Evolutionary conservation across 2,888 invertebrate species (phyloP).

Genomic region (Oegoconia quadripuncta): DNA sequence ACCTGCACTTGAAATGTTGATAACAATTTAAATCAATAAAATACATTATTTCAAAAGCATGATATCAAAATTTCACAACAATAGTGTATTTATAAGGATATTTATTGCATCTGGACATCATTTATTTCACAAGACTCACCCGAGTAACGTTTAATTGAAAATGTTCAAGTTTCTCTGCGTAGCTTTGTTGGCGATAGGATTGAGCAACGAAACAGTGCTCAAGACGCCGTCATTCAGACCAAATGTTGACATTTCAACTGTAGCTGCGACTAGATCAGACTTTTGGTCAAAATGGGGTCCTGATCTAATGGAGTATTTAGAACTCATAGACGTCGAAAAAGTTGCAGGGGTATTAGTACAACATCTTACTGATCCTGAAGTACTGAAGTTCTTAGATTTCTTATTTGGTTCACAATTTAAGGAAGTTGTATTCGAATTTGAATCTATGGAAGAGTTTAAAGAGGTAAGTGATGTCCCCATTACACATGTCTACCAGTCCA

Average conservation of each 20-base stretch:
- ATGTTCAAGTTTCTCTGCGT: conserved; percentile 18
- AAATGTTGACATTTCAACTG: neutral
- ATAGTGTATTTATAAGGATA: neutral
- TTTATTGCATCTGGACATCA: neutral
- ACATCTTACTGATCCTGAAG: conserved; percentile 36
- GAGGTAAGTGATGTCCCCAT: conserved; percentile 29
- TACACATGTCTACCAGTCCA: neutral
- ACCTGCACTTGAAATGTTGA: no score
- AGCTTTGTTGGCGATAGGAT: conserved; percentile 8
- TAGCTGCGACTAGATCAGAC: neutral
- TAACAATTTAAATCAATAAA: no score
- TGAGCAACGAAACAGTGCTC: conserved; percentile 12
- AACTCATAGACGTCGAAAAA: conserved; percentile 33
- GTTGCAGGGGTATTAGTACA: conserved; percentile 27
- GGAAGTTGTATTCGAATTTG: conserved; percentile 32
- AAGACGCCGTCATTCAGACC: neutral
- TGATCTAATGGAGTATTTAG: conserved; percentile 33
- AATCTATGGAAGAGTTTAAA: conserved; percentile 37
- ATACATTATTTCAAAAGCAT: neutral
- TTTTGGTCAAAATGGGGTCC: conserved; percentile 24
- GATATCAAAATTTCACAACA: conserved; percentile 1
- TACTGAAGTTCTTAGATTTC: conserved; percentile 32
- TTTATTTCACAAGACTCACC: neutral
- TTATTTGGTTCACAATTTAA: conserved; percentile 32
- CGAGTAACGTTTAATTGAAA: neutral